Evolutionary conservation across 2,888 invertebrate species (phyloP).

Genomic region (Nemotelus pantherinus): DNA sequence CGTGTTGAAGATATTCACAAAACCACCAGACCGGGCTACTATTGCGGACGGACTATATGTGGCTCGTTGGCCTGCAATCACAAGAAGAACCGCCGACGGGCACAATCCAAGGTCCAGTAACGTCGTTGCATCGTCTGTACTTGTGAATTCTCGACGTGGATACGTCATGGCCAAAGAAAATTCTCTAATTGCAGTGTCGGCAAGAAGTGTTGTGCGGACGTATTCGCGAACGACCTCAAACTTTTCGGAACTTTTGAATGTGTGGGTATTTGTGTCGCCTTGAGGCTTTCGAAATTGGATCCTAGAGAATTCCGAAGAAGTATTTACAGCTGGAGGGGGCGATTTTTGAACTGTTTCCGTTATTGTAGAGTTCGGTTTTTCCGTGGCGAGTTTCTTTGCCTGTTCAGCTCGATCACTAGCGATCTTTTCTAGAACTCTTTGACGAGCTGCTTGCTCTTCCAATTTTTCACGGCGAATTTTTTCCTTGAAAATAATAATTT

Average conservation of each 20-base stretch:
- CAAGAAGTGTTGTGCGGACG: slow-evolving; percentile 59
- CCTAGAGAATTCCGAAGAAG: slow-evolving; percentile 65
- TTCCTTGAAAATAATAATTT: slow-evolving; percentile 50
- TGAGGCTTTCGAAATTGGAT: slow-evolving; percentile 89
- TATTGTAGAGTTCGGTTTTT: slow-evolving; percentile 32
- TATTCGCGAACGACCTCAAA: slow-evolving; percentile 68
- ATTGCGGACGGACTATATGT: slow-evolving; percentile 41
- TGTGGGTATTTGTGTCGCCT: slow-evolving; percentile 77
- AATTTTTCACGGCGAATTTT: slow-evolving; percentile 76
- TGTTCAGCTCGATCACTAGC: slow-evolving; percentile 84
- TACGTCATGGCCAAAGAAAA: slow-evolving; percentile 86
- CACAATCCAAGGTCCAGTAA: slow-evolving; percentile 84
- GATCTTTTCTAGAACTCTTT: slow-evolving; percentile 83
- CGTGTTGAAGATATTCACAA: slow-evolving; percentile 56
- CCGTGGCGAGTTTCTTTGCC: slow-evolving; percentile 65
- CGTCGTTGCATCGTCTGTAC: slow-evolving; percentile 88
- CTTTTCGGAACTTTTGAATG: slow-evolving; percentile 75
- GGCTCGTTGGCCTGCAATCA: slow-evolving; percentile 53
- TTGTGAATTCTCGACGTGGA: slow-evolving; percentile 86
- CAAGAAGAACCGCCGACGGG: slow-evolving; percentile 77
- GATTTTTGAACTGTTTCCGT: slow-evolving; percentile 47
- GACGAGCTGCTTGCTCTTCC: slow-evolving; percentile 78
- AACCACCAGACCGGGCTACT: slow-evolving; percentile 47
- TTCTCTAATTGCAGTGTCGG: slow-evolving; percentile 64
- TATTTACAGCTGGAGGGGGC: slow-evolving; percentile 48